Percentiles rank a stretch among this genome's conserved stretches.
These are phyloP conservation scores for Notothenia rossii DNA, from an alignment of 2,113 vertebrate species.

Conservation along the genomic window DNA sequence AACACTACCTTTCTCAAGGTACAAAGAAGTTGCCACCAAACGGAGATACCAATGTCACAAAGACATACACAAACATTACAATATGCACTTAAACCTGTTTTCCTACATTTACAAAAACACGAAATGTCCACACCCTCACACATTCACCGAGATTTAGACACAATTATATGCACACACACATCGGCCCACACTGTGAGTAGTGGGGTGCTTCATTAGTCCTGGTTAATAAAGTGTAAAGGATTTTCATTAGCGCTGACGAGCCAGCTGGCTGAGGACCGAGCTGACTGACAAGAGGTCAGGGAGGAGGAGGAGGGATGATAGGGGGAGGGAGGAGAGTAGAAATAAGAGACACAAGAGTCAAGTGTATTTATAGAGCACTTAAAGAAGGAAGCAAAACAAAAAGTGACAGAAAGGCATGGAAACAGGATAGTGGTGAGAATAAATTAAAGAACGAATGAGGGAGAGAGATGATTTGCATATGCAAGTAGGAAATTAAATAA, in stretches of 20 bases:
- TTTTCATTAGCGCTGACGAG: constrained; percentile 70
- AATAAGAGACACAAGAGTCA: constrained; percentile 9
- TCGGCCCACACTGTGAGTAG: constrained; percentile 6
- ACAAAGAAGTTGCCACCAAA: no score
- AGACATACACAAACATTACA: background rate
- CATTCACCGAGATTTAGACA: constrained; percentile 10
- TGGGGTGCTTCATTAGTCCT: constrained; percentile 63
- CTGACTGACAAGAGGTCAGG: constrained; percentile 62
- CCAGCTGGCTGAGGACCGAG: constrained; percentile 64
- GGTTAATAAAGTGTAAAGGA: constrained; percentile 74
- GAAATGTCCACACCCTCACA: background rate
- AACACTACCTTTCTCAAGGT: no score
- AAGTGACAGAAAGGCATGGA: background rate
- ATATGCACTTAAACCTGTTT: background rate
- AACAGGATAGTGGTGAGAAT: background rate
- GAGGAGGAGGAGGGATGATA: background rate
- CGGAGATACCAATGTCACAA: background rate
- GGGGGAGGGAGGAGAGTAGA: constrained; percentile 16
- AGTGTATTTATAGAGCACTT: constrained; percentile 30
- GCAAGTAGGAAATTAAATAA: no score
- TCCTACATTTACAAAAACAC: background rate
- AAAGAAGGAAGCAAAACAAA: background rate
- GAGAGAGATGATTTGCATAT: background rate
- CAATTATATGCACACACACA: background rate
- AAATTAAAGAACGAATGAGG: background rate